A percentile compares a stretch with the other conserved stretches of the same genome.
phyloP scores from a whole-genome alignment of 30 jellyfish, hydroid and myxozoan species.

The Cassiopea andromeda region DNA sequence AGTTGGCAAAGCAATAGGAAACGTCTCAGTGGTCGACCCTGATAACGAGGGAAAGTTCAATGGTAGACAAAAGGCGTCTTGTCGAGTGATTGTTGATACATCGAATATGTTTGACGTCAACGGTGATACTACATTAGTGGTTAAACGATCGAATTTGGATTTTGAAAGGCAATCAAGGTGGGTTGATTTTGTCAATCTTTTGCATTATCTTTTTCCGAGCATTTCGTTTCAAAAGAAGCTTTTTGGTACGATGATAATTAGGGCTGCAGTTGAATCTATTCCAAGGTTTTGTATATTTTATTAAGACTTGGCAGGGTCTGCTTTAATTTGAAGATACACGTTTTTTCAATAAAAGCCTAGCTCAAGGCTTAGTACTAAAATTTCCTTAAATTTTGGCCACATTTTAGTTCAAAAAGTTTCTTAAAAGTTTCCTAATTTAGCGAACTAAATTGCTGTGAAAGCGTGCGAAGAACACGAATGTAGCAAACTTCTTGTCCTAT shows the following conservation, averaged over 20 bases:
- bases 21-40: conserved; percentile 79
- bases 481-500: too few relatives aligned
- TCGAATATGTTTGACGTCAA: conserved; percentile 40
- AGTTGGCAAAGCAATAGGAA: conserved; percentile 43
- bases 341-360: too few relatives aligned
- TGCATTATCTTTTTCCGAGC: background rate
- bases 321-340: too few relatives aligned
- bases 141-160: conserved; percentile 44
- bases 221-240: background rate
- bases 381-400: too few relatives aligned
- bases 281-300: too few relatives aligned
- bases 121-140: conserved; percentile 38
- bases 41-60: conserved; percentile 54
- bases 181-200: background rate
- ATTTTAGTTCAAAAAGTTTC: too few relatives aligned
- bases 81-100: conserved; percentile 32
- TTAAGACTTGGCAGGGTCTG: too few relatives aligned
- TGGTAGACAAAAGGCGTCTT: conserved; percentile 47
- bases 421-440: too few relatives aligned
- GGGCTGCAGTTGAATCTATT: background rate
- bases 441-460: too few relatives aligned
- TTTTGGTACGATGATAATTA: background rate
- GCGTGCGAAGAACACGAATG: too few relatives aligned
- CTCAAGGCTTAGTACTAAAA: too few relatives aligned
- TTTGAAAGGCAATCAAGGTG: conserved; percentile 73